Evolutionary conservation across 2,888 invertebrate genomes (phyloP), one percentile per base, ranked within the genome.

Genomic region (Meteorus colon): DNA sequence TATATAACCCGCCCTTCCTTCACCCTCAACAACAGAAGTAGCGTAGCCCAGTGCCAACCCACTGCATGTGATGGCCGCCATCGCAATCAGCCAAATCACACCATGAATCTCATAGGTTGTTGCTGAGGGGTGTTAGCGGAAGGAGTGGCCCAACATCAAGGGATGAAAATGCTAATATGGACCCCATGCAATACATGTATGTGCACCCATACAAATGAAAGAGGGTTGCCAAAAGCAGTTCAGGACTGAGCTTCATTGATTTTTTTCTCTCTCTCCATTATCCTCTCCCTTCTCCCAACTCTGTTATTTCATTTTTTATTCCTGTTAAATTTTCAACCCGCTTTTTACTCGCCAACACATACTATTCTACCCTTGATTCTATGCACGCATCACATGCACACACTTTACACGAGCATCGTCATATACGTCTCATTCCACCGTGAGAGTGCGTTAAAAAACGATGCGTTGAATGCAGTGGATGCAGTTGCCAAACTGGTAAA

Each of bases 201-300:
- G 77, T 76, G 74, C 59, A 80, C 79, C 72, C 75, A 73, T 73
- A 74, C 76, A 75, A 70, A 78, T 77, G 77, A 78, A 79, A 77
- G 79, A 79, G 81, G 81, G 82, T 71, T 81, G 75, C 79, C 77
- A 76, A 71, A 73, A 74, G 74, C 70, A 76, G 75, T 76, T 78
- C 77, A 75, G 66, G 77, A 74, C 79, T 70, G 76, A 86, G 88
- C 88, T 88, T 84, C 84, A 88, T 88, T 87, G 88, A 88, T 88
- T 88, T 88, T 88, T 87, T 24, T 24, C 83, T 83, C 77, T 70
- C 79, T 75, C 79, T 74, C 81, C 55, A 67, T 74, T 63, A 65
- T 70, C 48, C 65, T 70, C 63, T 55, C 75, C 41, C 62, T 19
- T 74, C 68, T 59, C 60, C 51, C 69, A 24, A 55, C 24, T 62